Evolutionary conservation across 2,888 invertebrate genomes (phyloP), one percentile per base, ranked within the genome.

Genomic region (Zaprionus bogoriensis): DNA sequence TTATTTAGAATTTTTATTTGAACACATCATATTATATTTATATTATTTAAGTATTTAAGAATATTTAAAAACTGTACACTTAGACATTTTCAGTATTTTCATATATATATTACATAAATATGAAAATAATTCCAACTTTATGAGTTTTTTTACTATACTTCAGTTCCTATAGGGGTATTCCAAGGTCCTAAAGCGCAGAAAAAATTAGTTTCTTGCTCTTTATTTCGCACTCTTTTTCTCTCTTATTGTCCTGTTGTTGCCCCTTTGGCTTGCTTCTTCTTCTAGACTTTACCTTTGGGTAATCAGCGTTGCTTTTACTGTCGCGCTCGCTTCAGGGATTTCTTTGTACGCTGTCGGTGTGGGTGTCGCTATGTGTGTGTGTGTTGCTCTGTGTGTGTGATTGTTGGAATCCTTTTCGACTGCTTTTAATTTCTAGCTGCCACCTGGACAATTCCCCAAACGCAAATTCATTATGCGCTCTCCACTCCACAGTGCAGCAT

Each of bases 271-370:
- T n/a, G 22, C 19, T 9, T 14, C 25, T 51, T 14, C 9, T 45
- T 23, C 52, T 23, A 20, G 54, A 41, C 50, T 51, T 68, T 77
- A 66, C 87, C 82, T 75, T 72, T 75, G 82, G 85, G 87, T 87
- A 81, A 87, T 85, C 82, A 85, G 61, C 75, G 55, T 67, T 64
- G 63, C 66, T 66, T 75, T 62, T 60, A 67, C 59, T 62, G 66
- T 57, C 50, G 58, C 41, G 12, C 30, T 17, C 17, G 7, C 79
- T 60, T 65, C 54, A 46, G 62, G 80, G 65, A 66, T 70, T 50
- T 55, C 46, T 20, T 60, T 68, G 60, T 71, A n/a, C n/a, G n/a
- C n/a, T n/a, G n/a, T n/a, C n/a, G 32, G 7, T 32, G 32, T 32
- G 7, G 12, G 32, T 32, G 32, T 7, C 14, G 42, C 22, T 17